Conservation (phyloP, 2,113 vertebrate genomes). For the Rhineura floridana region DNA sequence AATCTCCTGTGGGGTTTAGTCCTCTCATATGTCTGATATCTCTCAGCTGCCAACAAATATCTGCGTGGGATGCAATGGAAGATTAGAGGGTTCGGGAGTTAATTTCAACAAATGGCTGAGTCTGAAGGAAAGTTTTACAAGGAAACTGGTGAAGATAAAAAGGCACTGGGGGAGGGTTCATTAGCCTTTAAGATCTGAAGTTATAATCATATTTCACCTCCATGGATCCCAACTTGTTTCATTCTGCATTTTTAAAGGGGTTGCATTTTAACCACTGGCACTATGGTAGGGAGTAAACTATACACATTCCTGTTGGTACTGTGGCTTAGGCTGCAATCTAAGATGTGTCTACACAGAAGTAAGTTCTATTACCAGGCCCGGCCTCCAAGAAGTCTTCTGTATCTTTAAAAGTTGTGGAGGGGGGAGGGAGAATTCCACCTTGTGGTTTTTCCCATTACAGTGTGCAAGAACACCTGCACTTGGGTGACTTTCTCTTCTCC, state of each 20-base stretch:
- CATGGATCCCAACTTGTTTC: background rate
- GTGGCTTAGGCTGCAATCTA: too few species aligned
- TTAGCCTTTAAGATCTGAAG: background rate
- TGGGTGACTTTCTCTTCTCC: too few species aligned
- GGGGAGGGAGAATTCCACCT: too few species aligned
- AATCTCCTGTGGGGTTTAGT: conserved; percentile 4
- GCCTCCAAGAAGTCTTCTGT: too few species aligned
- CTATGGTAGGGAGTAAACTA: background rate
- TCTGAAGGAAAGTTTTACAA: conserved; percentile 3
- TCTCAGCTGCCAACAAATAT: conserved; percentile 21
- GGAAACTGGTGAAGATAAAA: conserved; percentile 35
- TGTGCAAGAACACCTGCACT: too few species aligned
- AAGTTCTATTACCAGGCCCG: too few species aligned
- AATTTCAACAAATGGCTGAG: conserved; percentile 30
- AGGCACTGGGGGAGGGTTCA: background rate
- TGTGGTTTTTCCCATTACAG: too few species aligned
- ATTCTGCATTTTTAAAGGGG: background rate
- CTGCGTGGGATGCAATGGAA: conserved; percentile 15
- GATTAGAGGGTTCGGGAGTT: background rate
- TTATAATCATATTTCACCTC: background rate
- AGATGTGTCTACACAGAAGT: too few species aligned
- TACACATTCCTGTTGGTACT: background rate
- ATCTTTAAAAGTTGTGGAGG: too few species aligned
- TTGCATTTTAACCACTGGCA: background rate
- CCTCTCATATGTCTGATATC: conserved; percentile 15